A percentile compares a stretch with the other conserved stretches of the same genome.
These are phyloP conservation scores for Lepeophtheirus salmonis DNA, from an alignment of 1,140 invertebrate species.

Conservation along the genomic window DNA sequence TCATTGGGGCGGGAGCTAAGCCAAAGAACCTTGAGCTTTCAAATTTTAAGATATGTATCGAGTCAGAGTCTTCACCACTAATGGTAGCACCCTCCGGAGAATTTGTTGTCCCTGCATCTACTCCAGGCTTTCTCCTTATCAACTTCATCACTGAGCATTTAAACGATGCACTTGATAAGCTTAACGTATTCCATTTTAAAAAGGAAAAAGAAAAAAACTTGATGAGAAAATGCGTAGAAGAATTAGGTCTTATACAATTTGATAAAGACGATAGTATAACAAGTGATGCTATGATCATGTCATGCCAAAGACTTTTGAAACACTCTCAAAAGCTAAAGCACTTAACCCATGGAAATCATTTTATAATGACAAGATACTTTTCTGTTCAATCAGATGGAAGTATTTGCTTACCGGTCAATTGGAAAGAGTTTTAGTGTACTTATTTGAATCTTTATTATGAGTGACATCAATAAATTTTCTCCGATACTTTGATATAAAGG, in stretches of 20 bases:
- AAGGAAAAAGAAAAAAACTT: slow-evolving; percentile 54
- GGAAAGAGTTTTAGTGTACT: too few species aligned
- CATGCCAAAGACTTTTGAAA: slow-evolving; percentile 46
- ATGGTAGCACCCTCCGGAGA: slow-evolving; percentile 77
- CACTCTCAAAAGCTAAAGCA: slow-evolving; percentile 29
- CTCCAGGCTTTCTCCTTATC: slow-evolving; percentile 58
- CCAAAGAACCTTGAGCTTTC: neutral
- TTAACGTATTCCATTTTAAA: slow-evolving; percentile 52
- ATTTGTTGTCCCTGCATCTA: slow-evolving; percentile 69
- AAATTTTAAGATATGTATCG: slow-evolving; percentile 24
- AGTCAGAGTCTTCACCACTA: slow-evolving; percentile 63
- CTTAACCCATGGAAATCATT: slow-evolving; percentile 35
- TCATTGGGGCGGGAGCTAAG: neutral
- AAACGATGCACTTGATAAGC: slow-evolving; percentile 42
- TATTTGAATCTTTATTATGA: too few species aligned
- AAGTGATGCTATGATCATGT: slow-evolving; percentile 65
- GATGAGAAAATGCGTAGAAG: slow-evolving; percentile 40
- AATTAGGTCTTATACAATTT: slow-evolving; percentile 45
- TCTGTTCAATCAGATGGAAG: slow-evolving; percentile 75
- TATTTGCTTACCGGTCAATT: slow-evolving; percentile 81
- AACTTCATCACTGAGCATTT: slow-evolving; percentile 59
- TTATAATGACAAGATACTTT: slow-evolving; percentile 73
- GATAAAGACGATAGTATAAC: slow-evolving; percentile 75
- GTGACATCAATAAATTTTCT: too few species aligned
- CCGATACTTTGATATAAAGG: too few species aligned